Base-by-base conservation (phyloP, 37 sponge, comb jelly and placozoan genomes). In the Dysidea cf. avara region DNA sequence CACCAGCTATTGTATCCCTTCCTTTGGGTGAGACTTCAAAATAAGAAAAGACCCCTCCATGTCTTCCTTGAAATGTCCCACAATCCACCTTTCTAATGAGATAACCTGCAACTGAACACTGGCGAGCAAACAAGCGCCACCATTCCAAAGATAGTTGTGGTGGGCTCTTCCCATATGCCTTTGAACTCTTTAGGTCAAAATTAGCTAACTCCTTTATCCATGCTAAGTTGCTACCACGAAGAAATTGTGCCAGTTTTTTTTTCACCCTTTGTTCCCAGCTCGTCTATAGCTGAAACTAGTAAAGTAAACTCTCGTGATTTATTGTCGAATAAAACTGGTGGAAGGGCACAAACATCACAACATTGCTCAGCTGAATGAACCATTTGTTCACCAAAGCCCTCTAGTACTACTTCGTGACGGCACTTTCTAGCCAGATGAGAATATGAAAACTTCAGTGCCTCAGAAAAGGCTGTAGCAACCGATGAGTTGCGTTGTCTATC, bases 331-430 rank as follows among this genome's bases (percentile, higher is more conserved):
- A 5, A 18, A 5, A 43, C 46, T 5, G 5, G 47, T 20, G 21
- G 37, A 2, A 40, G 4, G 7, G 14, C 9, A 68, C 69, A 68
- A 26, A 68, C 69, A 68, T 68, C 69, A 68, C 69, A 68, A 31
- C 69, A 68, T 20, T 49, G 7, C 17, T 31, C 64, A 33, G 64
- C 32, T 14, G 7, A 7, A 13, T 22, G 57, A 56, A 7, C 5
- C 24, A 28, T 56, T 56, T 34, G 22, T 34, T 34, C 38, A 13
- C 34, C 66, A 30, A 65, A 65, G 12, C 34, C 38, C 38, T 68
- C 52, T 17, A 68, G 33, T 17, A 21, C 51, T 9, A 68, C 35
- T 29, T 31, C 49, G 30, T 51, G 46, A 12, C 52, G 69, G 33
- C 69, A 68, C 31, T 49, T 24, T 48, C 69, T 51, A 47, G 69